These are phyloP conservation scores for Zoanthus sociatus DNA, from an alignment of 92 coral and sea anemone genomes.

Conservation along the genomic window DNA sequence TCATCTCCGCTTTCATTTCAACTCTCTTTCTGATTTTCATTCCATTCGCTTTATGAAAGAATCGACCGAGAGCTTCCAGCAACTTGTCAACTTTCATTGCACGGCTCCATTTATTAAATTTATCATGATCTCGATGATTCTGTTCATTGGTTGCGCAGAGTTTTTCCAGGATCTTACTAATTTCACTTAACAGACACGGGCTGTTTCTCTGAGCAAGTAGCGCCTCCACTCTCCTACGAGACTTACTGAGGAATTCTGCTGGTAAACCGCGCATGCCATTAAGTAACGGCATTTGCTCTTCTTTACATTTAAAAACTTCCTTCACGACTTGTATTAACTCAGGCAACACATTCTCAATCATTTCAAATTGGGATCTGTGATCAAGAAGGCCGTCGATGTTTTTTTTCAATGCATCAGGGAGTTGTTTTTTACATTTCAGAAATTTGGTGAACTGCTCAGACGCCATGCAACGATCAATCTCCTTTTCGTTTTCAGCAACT, in stretches of 20 bases:
- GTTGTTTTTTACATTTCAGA: background rate
- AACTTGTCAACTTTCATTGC: background rate
- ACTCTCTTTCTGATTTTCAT: slow-evolving; percentile 16
- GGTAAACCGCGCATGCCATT: slow-evolving; percentile 30
- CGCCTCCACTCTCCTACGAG: background rate
- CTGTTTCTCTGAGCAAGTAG: slow-evolving; percentile 1
- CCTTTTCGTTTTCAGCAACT: background rate
- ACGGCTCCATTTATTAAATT: slow-evolving; percentile 21
- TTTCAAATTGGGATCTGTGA: background rate
- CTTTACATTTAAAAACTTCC: background rate
- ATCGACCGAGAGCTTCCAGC: background rate
- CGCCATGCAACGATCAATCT: slow-evolving; percentile 7
- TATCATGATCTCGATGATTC: background rate
- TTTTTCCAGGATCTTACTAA: slow-evolving; percentile 19
- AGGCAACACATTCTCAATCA: slow-evolving; percentile 4
- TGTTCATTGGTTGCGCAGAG: slow-evolving; percentile 10
- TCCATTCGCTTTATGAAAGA: slow-evolving; percentile 23
- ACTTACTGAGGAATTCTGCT: background rate
- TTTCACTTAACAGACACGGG: slow-evolving; percentile 16
- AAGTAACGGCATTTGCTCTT: slow-evolving; percentile 1
- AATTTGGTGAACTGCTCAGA: slow-evolving; percentile 29
- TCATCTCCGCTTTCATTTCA: slow-evolving; percentile 25
- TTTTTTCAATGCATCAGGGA: background rate
- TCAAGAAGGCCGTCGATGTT: slow-evolving; percentile 1
- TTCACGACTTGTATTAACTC: slow-evolving; percentile 24